Evolutionary conservation across 1,140 invertebrate genomes (phyloP).

Genomic region (Zaprionus kolodkinae): DNA sequence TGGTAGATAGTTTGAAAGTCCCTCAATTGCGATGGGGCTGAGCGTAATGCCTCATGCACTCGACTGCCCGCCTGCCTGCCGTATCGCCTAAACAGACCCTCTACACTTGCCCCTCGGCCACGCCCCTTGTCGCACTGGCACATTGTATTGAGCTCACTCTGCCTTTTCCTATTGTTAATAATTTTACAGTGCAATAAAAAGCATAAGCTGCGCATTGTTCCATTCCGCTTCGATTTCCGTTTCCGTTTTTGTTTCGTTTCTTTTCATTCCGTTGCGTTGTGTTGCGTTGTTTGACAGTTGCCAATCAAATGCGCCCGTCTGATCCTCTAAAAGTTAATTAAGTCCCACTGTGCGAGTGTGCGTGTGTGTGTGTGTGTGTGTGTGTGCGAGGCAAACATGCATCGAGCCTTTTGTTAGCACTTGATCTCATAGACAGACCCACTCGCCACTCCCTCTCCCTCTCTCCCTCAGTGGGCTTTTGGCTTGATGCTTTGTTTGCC

Average conservation of each 20-base stretch:
- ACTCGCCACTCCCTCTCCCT: neutral
- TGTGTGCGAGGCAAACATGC: constrained; percentile 35
- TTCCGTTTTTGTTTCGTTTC: constrained; percentile 1
- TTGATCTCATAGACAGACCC: constrained; percentile 42
- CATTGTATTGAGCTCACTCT: constrained; percentile 37
- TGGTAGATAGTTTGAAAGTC: constrained; percentile 59
- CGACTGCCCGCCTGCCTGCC: constrained; percentile 58
- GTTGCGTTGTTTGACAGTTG: constrained; percentile 32
- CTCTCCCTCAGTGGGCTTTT: constrained; percentile 1
- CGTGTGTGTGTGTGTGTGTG: neutral
- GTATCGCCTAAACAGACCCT: constrained; percentile 57
- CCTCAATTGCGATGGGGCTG: constrained; percentile 65
- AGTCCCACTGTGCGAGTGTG: constrained; percentile 9
- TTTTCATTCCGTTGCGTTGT: constrained; percentile 13
- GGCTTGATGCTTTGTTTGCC: constrained; percentile 14
- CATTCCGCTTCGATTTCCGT: neutral
- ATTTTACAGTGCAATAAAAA: constrained; percentile 63
- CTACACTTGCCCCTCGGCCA: constrained; percentile 35
- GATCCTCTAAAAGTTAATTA: constrained; percentile 47
- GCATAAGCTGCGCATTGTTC: constrained; percentile 10
- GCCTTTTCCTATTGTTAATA: constrained; percentile 78
- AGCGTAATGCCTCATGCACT: constrained; percentile 69
- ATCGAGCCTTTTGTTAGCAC: constrained; percentile 12
- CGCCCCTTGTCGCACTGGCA: constrained; percentile 21
- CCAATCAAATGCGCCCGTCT: constrained; percentile 23